These are phyloP conservation scores for Acronicta alni DNA, from an alignment of 2,888 invertebrate genomes.

Conservation along the genomic window DNA sequence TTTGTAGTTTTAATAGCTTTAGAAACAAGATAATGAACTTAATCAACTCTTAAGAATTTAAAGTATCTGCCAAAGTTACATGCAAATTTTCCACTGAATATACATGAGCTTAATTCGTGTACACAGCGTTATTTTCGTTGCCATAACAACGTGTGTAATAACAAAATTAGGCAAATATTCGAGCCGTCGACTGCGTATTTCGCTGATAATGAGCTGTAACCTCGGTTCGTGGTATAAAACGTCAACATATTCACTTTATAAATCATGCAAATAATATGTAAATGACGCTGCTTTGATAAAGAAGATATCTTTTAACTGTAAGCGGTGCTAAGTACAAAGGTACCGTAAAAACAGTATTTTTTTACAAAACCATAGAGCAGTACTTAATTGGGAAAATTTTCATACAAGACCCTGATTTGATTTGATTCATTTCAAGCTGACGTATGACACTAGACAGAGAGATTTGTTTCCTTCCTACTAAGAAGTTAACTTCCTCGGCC, in stretches of 20 bases:
- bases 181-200: slow-evolving; percentile 33
- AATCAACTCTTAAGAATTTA: slow-evolving; percentile 42
- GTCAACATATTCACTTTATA: slow-evolving; percentile 37
- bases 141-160: slow-evolving; percentile 74
- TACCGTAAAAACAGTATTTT: not conserved
- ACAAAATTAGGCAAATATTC: slow-evolving; percentile 81
- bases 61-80: slow-evolving; percentile 10
- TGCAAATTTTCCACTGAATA: slow-evolving; percentile 35
- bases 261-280: slow-evolving; percentile 22
- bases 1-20: not conserved
- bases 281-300: slow-evolving; percentile 14
- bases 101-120: slow-evolving; percentile 11
- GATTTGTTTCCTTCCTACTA: too few relatives aligned
- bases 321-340: not conserved
- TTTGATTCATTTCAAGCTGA: too few relatives aligned
- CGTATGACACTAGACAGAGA: too few relatives aligned
- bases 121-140: slow-evolving; percentile 56
- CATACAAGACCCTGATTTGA: too few relatives aligned
- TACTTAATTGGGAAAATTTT: too few relatives aligned
- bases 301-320: slow-evolving; percentile 1
- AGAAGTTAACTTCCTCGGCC: too few relatives aligned
- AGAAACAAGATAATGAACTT: slow-evolving; percentile 1
- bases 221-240: slow-evolving; percentile 38
- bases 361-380: not conserved
- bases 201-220: slow-evolving; percentile 52